Percentiles rank a stretch among this genome's conserved stretches.
Conservation (phyloP, 2,797 vertebrate species). For the Pangasius sanitwongsei region DNA sequence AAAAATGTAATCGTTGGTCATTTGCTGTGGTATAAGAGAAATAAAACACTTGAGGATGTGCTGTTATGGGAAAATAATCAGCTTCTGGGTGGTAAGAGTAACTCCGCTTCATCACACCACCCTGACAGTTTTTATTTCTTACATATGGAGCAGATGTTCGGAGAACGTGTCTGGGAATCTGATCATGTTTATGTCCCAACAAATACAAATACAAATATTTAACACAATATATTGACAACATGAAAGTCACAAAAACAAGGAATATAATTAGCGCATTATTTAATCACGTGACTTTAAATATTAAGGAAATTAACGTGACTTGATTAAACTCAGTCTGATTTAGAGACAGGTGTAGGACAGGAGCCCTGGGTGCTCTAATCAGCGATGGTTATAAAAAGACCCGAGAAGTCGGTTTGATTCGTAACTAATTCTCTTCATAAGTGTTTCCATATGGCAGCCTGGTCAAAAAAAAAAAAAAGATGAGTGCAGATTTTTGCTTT, state of each 20-base stretch:
- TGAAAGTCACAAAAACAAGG: neutral
- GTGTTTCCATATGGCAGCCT: constrained; percentile 56
- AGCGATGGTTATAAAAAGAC: constrained; percentile 49
- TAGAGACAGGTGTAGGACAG: constrained; percentile 14
- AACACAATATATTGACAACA: neutral
- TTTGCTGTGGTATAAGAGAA: neutral
- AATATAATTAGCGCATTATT: neutral
- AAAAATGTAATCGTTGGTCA: neutral
- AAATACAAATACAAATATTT: constrained; percentile 11
- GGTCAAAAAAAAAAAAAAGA: constrained; percentile 43
- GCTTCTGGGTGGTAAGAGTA: neutral
- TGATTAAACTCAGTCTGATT: neutral
- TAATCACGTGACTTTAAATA: neutral
- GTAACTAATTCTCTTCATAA: constrained; percentile 54
- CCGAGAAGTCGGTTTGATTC: constrained; percentile 56
- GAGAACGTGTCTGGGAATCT: too few relatives aligned
- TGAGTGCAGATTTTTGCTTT: neutral
- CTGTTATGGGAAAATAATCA: neutral
- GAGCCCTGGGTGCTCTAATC: neutral
- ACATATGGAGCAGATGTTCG: neutral
- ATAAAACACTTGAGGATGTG: neutral
- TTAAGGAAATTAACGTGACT: neutral
- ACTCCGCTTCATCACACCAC: neutral
- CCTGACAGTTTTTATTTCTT: neutral
- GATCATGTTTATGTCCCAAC: neutral